Evolutionary conservation across 2,797 vertebrate genomes (phyloP).

Genomic region (Danio choprae): DNA sequence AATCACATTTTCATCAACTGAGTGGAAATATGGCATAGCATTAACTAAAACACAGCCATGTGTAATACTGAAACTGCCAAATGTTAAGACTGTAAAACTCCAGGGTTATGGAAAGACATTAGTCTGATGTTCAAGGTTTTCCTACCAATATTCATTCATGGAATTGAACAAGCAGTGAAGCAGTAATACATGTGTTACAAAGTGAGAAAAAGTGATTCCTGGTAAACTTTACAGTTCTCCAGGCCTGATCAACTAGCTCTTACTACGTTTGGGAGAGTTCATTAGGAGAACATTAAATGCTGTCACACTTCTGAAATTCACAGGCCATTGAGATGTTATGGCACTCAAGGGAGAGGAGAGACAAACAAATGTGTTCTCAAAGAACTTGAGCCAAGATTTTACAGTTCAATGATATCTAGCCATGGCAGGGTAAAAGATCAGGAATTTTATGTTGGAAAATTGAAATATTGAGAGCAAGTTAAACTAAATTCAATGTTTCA

Average conservation of each 20-base stretch:
- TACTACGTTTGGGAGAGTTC: constrained; percentile 53
- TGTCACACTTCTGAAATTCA: constrained; percentile 45
- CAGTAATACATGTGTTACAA: not conserved
- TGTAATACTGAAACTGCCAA: constrained; percentile 73
- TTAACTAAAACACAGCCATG: constrained; percentile 69
- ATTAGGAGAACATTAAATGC: constrained; percentile 56
- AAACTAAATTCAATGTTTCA: not conserved
- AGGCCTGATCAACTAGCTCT: not conserved
- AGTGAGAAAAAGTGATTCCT: not conserved
- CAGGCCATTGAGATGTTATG: constrained; percentile 18
- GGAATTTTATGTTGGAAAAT: not conserved
- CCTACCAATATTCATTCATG: constrained; percentile 62
- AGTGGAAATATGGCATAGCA: constrained; percentile 62
- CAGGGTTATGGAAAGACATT: constrained; percentile 71
- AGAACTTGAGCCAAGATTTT: constrained; percentile 16
- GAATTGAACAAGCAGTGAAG: constrained; percentile 14
- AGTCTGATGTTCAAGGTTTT: constrained; percentile 69
- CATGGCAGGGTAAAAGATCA: not conserved
- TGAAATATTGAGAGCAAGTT: not conserved
- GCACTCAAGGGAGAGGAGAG: constrained; percentile 2
- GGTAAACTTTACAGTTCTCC: not conserved
- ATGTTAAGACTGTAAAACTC: constrained; percentile 77
- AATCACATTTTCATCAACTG: constrained; percentile 69
- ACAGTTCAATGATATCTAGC: not conserved
- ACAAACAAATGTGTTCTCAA: constrained; percentile 36